Evolutionary conservation across 2,888 invertebrate genomes (phyloP), one percentile per base, ranked within the genome.

Genomic region (Trichogramma dendrolimi): DNA sequence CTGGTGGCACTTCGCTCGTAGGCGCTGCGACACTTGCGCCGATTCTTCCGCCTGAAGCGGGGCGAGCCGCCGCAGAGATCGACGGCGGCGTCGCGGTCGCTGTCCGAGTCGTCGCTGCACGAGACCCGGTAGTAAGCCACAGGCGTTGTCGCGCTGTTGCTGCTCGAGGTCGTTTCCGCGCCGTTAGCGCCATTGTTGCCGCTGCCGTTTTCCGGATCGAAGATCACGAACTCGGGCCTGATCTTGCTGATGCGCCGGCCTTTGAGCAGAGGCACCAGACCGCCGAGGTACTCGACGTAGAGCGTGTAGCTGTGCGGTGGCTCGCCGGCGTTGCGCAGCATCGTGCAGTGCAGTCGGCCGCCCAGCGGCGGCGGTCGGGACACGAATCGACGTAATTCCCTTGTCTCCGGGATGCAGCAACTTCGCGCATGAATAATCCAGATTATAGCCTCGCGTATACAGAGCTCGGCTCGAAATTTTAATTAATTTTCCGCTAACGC

Each of bases 151-250:
- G 27, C 55, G 59, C 50, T 44, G 48, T 1, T n/a, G 53, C 51
- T n/a, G 49, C 58, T 50, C 8, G 10, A 50, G 10, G 51, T n/a
- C 42, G 50, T 4, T 8, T 7, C n/a, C 3, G 39, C 11, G 4
- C 43, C 40, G 27, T n/a, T 27, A 1, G 43, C n/a, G 2, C 6
- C 6, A 0, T 50, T 55, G 41, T 11, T 4, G 4, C 10, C 2
- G 46, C 46, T 46, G 10, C 89, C 90, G 47, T 85, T 86, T 80
- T 94, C 92, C 2, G 94, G 94, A 80, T 95, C 94, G 77, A 92
- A 95, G 73, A 99, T 97, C 61, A 98, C 94, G 80, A 99, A 99
- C 80, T 98, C 98, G 0, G 98, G 98, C 60, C 96, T 85, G 68
- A 99, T 92, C 82, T 97, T 97, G 79, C 96, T 96, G 64, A 94